These are phyloP conservation scores for Apamea crenata DNA, from an alignment of 2,888 invertebrate species.

Conservation along the genomic window DNA sequence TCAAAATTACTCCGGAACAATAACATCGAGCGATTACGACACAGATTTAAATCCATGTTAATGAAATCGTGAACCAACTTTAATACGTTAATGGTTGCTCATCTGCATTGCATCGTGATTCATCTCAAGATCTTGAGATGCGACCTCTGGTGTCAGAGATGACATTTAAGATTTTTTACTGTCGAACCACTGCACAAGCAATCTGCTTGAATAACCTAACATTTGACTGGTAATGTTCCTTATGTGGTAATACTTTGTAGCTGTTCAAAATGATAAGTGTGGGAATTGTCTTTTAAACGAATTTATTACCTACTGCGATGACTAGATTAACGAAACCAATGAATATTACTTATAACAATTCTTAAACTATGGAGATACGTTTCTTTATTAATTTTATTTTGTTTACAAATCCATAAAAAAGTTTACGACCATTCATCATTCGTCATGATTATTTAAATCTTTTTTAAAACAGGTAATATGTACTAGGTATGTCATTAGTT, in stretches of 20 bases:
- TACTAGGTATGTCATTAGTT: not conserved
- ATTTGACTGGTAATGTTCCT: conserved; percentile 53
- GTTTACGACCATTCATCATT: conserved; percentile 9
- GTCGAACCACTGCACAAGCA: conserved; percentile 39
- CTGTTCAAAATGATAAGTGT: conserved; percentile 53
- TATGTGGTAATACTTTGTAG: conserved; percentile 47
- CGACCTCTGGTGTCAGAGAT: conserved; percentile 51
- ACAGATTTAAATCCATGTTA: conserved; percentile 45
- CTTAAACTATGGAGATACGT: too few relatives aligned
- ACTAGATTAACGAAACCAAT: conserved; percentile 34
- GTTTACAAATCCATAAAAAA: not conserved
- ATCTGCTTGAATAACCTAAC: conserved; percentile 57
- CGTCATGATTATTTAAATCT: not conserved
- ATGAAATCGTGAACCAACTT: conserved; percentile 61
- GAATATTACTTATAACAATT: not conserved
- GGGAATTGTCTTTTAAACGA: conserved; percentile 53
- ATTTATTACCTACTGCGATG: conserved; percentile 22
- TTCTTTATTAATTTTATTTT: not conserved
- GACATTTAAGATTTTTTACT: conserved; percentile 65
- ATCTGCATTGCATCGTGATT: conserved; percentile 53
- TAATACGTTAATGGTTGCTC: conserved; percentile 40
- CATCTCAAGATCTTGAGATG: conserved; percentile 45
- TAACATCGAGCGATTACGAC: conserved; percentile 34
- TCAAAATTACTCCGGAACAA: conserved; percentile 63
- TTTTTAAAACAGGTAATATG: conserved; percentile 2